These are phyloP conservation scores for Eremobia ochroleuca DNA, from an alignment of 2,888 invertebrate genomes.

Conservation along the genomic window DNA sequence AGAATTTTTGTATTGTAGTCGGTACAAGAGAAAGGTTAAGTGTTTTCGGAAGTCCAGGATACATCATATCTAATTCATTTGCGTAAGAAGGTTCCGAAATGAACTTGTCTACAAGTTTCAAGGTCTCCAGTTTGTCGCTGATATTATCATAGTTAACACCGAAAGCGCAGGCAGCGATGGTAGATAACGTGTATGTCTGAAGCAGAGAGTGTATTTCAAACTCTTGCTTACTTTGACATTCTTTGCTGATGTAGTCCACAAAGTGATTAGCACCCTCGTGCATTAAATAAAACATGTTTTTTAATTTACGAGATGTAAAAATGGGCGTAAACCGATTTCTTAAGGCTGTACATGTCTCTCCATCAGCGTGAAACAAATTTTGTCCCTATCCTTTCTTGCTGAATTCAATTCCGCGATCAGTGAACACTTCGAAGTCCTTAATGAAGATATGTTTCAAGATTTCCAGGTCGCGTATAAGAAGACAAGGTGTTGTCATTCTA, in stretches of 20 bases:
- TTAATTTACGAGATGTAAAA: conserved; percentile 81
- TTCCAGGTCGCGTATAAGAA: conserved; percentile 79
- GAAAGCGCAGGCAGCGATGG: conserved; percentile 76
- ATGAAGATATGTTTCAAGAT: conserved; percentile 78
- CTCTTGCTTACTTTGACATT: conserved; percentile 62
- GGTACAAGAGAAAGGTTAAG: conserved; percentile 73
- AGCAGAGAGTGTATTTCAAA: conserved; percentile 69
- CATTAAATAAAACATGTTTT: conserved; percentile 78
- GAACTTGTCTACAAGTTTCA: conserved; percentile 60
- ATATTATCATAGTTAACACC: conserved; percentile 73
- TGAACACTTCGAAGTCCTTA: conserved; percentile 79
- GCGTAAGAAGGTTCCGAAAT: conserved; percentile 53
- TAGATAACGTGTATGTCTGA: conserved; percentile 72
- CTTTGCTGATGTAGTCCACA: conserved; percentile 62
- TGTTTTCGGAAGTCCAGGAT: conserved; percentile 74
- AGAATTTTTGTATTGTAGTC: conserved; percentile 65
- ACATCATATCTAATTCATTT: conserved; percentile 75
- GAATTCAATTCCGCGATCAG: conserved; percentile 76
- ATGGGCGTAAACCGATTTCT: conserved; percentile 76
- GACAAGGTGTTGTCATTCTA: conserved; percentile 75
- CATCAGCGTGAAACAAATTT: conserved; percentile 79
- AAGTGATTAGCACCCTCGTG: conserved; percentile 72
- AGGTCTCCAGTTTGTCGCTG: conserved; percentile 54
- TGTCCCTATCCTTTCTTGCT: conserved; percentile 74
- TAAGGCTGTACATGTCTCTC: conserved; percentile 76